These are phyloP conservation scores for Theocolax elegans DNA, from an alignment of 1,140 invertebrate genomes.

Conservation along the genomic window DNA sequence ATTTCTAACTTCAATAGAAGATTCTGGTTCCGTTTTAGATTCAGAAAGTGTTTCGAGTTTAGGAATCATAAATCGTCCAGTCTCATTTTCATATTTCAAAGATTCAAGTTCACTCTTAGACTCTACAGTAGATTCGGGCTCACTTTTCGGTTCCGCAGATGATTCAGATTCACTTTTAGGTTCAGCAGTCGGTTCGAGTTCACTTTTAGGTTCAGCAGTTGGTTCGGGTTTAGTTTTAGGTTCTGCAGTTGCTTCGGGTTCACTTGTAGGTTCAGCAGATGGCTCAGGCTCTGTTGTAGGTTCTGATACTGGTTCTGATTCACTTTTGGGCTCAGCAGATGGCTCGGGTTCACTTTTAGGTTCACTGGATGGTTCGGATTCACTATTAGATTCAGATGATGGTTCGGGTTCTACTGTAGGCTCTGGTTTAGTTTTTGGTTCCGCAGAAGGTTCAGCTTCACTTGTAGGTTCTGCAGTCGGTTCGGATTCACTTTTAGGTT, in stretches of 20 bases:
- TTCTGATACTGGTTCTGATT: conserved; percentile 39
- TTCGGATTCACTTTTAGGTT: conserved; percentile 51
- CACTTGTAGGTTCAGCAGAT: conserved; percentile 43
- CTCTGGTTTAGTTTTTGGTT: conserved; percentile 49
- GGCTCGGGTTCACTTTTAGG: conserved; percentile 43
- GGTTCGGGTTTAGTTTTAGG: conserved; percentile 47
- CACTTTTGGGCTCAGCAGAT: conserved; percentile 42
- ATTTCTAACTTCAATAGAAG: conserved; percentile 37
- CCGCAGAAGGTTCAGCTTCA: conserved; percentile 44
- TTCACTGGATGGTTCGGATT: conserved; percentile 43
- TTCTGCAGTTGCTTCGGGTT: conserved; percentile 42
- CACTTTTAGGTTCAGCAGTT: conserved; percentile 41
- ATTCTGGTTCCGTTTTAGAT: conserved; percentile 43
- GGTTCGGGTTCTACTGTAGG: conserved; percentile 48
- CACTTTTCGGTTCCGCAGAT: conserved; percentile 46
- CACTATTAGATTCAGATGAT: conserved; percentile 48
- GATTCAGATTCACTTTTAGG: conserved; percentile 48
- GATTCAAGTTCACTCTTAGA: conserved; percentile 50
- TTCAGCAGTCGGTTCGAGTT: conserved; percentile 49
- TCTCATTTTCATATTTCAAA: conserved; percentile 45
- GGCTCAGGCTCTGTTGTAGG: conserved; percentile 47
- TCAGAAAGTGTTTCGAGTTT: conserved; percentile 33
- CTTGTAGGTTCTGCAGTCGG: conserved; percentile 53
- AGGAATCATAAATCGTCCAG: conserved; percentile 45
- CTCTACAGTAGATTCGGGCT: conserved; percentile 46